Percentiles rank a stretch among this genome's conserved stretches.
phyloP scores from a whole-genome alignment of 2,113 vertebrate species.

The Polyodon spathula region DNA sequence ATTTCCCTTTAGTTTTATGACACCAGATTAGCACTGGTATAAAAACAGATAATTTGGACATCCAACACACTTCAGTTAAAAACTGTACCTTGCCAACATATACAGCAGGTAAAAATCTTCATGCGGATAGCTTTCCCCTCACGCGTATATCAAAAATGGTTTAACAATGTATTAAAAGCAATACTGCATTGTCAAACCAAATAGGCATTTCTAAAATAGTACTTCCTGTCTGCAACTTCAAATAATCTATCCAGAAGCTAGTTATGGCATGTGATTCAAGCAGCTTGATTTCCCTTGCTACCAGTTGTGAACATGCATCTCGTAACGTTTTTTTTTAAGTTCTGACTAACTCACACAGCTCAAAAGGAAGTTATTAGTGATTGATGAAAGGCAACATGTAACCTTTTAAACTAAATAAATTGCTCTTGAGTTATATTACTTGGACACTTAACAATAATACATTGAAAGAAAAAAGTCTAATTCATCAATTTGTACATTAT shows the following conservation, averaged over 20 bases:
- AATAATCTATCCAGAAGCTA: slow-evolving; percentile 42
- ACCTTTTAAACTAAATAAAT: too few species aligned
- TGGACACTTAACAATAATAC: too few species aligned
- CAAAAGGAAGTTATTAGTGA: slow-evolving; percentile 19
- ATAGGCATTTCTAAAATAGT: slow-evolving; percentile 49
- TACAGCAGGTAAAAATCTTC: slow-evolving; percentile 35
- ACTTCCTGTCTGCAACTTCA: slow-evolving; percentile 44
- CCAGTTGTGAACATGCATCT: slow-evolving; percentile 44
- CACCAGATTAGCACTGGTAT: slow-evolving; percentile 52
- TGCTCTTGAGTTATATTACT: too few species aligned
- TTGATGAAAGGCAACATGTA: too few species aligned
- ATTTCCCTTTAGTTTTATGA: slow-evolving; percentile 47
- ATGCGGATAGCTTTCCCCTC: slow-evolving; percentile 46
- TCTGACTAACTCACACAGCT: slow-evolving; percentile 24
- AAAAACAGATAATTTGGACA: slow-evolving; percentile 66
- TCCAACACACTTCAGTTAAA: slow-evolving; percentile 39
- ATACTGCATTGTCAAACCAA: slow-evolving; percentile 51
- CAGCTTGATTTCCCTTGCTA: slow-evolving; percentile 35
- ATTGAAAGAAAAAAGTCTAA: too few species aligned
- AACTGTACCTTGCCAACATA: slow-evolving; percentile 44
- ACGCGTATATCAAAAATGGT: slow-evolving; percentile 51
- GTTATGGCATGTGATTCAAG: slow-evolving; percentile 28
- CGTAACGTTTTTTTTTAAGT: slow-evolving; percentile 46
- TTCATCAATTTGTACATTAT: too few species aligned
- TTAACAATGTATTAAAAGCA: slow-evolving; percentile 54